Evolutionary conservation across 2,888 invertebrate species (phyloP).

Genomic region (Ecdyonurus torrentis): DNA sequence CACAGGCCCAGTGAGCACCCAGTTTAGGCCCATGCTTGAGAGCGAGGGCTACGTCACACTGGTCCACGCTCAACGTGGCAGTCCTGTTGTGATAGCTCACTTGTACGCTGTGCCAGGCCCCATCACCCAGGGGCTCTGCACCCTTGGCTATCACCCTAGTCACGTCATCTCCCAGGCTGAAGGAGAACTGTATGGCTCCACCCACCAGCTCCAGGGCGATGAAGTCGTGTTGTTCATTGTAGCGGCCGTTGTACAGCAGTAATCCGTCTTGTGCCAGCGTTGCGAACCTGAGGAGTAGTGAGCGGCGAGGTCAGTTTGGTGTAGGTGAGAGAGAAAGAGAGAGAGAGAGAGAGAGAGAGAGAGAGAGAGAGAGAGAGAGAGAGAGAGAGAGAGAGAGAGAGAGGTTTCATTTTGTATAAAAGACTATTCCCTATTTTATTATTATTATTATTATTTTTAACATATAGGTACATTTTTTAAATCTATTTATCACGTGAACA

Average conservation of each 20-base stretch:
- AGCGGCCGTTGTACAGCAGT: constrained; percentile 85
- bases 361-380: no score
- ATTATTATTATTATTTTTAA: no score
- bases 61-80: constrained; percentile 65
- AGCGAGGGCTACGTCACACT: constrained; percentile 74
- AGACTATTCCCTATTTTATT: no score
- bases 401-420: no score
- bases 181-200: constrained; percentile 65
- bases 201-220: constrained; percentile 71
- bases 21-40: constrained; percentile 50
- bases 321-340: no score
- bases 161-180: constrained; percentile 65
- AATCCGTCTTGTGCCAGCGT: constrained; percentile 71
- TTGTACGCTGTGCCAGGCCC: constrained; percentile 75
- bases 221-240: constrained; percentile 90
- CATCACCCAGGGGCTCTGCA: constrained; percentile 57
- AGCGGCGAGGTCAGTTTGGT: no score
- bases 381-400: no score
- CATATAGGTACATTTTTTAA: no score
- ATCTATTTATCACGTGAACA: no score
- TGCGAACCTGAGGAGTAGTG: constrained; percentile 48
- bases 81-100: constrained; percentile 75
- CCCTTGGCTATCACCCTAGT: constrained; percentile 46
- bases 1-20: constrained; percentile 65
- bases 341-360: no score